Base-by-base conservation (phyloP, 2,113 vertebrate genomes). In the Myotis brandtii region DNA sequence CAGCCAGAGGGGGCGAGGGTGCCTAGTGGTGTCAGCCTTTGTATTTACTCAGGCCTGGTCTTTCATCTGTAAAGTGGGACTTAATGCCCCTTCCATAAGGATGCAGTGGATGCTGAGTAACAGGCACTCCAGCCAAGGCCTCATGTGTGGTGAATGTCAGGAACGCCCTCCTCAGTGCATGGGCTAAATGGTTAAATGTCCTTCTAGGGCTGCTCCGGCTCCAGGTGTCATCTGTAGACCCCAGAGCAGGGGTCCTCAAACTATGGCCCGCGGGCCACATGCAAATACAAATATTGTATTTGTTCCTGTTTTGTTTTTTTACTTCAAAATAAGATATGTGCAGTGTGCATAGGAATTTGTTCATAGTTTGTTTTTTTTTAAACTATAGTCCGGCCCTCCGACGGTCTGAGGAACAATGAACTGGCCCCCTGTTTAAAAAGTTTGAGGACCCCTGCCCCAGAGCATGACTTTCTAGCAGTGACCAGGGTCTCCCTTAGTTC, bases 111-210 rank as follows among this genome's bases (percentile, higher is more conserved):
- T 1, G 27, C 43, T n/a, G 37, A 30, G 10, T 9, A 34, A 27
- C 0, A 1, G 43, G 48, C 50, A 12, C 40, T 8, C 9, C 0
- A 23, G 59, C 40, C 17, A 11, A 20, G 34, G 30, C 46, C 40
- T 1, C 1, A 4, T 25, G 2, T 0, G 1, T 0, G 7, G 27
- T 6, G 40, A 48, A 17, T 6, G 10, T 50, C 13, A 1, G 37
- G 34, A 50, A 11, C 0, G 0, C 10, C 34, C 79, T 59, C 11
- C 0, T 62, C 13, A 25, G 25, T 1, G 1, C 2, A 1, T 2
- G 66, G 40, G 54, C 30, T 43, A 17, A 85, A 20, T 18, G 25
- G 54, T n/a, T 43, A 17, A 85, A 20, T 18, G 25, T 2, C 43
- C 27, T 34, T 25, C 46, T 72, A 7, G 59, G 0, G 0, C 50